Conservation (phyloP, 2,888 invertebrate species). For the Thymelicus lineola region DNA sequence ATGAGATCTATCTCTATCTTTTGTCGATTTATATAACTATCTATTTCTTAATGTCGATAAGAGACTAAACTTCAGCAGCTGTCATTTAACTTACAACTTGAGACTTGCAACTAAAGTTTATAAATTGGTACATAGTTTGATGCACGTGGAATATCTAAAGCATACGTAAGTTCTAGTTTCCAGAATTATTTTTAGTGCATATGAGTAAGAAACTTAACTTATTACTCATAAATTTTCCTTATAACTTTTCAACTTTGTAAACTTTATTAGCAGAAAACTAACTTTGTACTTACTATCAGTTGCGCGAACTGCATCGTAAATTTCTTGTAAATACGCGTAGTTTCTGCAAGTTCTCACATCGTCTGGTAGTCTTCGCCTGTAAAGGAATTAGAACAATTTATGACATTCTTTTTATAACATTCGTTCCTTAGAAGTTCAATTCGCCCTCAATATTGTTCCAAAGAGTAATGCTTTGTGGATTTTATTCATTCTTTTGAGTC, state of each 20-base stretch:
- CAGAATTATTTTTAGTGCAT: background rate
- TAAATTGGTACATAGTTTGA: no score
- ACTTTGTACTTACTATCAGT: slow-evolving; percentile 85
- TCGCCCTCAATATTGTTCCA: no score
- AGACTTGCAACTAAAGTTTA: no score
- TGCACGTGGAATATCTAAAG: no score
- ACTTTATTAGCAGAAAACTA: slow-evolving; percentile 51
- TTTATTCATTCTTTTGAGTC: no score
- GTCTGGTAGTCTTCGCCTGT: slow-evolving; percentile 87
- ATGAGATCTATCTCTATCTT: no score
- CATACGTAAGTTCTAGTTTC: background rate
- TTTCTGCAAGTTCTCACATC: slow-evolving; percentile 87
- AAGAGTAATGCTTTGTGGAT: no score
- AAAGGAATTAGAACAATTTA: slow-evolving; percentile 56
- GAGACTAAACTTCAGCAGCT: no score
- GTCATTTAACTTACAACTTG: no score
- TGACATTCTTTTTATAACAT: background rate
- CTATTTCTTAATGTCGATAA: no score
- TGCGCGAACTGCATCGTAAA: slow-evolving; percentile 87
- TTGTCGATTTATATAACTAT: no score
- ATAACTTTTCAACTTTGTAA: slow-evolving; percentile 5
- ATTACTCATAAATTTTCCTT: slow-evolving; percentile 3
- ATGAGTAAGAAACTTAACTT: slow-evolving; percentile 4
- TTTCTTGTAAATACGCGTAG: slow-evolving; percentile 90
- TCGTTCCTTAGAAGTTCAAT: no score